Conservation (phyloP, 2,797 vertebrate genomes). For the Trachops cirrhosus region DNA sequence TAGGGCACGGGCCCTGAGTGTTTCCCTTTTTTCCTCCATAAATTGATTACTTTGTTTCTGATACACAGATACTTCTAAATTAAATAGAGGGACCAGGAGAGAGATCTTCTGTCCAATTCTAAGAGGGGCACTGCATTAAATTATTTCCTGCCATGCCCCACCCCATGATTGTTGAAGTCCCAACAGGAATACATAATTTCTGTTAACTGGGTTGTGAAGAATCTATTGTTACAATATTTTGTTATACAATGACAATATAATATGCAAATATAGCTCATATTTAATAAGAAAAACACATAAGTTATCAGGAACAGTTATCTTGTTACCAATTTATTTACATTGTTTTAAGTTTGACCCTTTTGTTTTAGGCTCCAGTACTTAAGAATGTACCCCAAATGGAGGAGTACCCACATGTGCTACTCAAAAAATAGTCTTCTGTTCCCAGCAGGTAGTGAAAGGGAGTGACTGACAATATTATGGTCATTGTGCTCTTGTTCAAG, state of each 20-base stretch:
- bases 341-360: not conserved
- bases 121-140: not conserved
- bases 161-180: not conserved
- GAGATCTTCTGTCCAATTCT: not conserved
- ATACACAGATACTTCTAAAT: not conserved
- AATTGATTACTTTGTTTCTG: not conserved
- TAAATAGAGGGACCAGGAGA: not conserved
- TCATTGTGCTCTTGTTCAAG: not conserved
- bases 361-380: not conserved
- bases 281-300: not conserved
- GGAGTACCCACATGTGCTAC: not conserved
- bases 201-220: not conserved
- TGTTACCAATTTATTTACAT: not conserved
- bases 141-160: not conserved
- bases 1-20: not conserved
- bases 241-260: not conserved
- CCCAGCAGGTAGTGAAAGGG: not conserved
- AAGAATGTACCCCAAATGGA: not conserved
- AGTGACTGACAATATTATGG: not conserved
- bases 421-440: not conserved
- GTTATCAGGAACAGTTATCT: not conserved
- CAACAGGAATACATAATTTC: not conserved
- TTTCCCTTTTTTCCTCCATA: not conserved
- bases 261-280: not conserved
- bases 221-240: not conserved